Conservation (phyloP, 92 coral and sea anemone genomes). For the Porites rus region DNA sequence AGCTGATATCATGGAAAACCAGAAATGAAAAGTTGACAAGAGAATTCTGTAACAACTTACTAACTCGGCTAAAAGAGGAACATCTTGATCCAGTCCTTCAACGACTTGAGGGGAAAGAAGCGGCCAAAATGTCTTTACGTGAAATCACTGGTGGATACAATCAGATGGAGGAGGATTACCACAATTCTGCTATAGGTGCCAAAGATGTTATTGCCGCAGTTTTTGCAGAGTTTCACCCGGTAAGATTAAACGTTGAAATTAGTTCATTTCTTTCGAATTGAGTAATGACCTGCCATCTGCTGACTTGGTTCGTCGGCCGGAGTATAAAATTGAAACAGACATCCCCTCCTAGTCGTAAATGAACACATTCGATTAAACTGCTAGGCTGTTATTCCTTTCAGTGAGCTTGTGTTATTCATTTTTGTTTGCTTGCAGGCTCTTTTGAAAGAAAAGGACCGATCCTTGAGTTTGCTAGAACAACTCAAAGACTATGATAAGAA, state of each 20-base stretch:
- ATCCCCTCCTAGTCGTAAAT: too few relatives aligned
- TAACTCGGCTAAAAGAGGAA: conserved; percentile 16
- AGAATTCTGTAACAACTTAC: conserved; percentile 43
- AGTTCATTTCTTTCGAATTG: not conserved
- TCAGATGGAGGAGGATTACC: conserved; percentile 26
- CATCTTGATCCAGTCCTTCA: conserved; percentile 45
- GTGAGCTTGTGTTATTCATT: not conserved
- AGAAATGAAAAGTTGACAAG: conserved; percentile 41
- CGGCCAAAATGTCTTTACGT: conserved; percentile 33
- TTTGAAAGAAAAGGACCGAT: conserved; percentile 48
- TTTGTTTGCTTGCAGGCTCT: conserved; percentile 22
- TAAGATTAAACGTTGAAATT: not conserved
- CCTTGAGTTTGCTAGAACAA: conserved; percentile 43
- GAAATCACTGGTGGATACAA: conserved; percentile 41
- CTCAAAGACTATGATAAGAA: conserved; percentile 65
- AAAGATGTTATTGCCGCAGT: conserved; percentile 55
- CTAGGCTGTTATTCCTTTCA: not conserved
- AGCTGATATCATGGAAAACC: conserved; percentile 3
- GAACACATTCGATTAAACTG: too few relatives aligned
- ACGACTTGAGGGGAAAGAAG: conserved; percentile 45
- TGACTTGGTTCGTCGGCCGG: too few relatives aligned
- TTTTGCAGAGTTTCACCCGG: conserved; percentile 44
- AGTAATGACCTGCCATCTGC: not conserved
- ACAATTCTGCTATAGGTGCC: conserved; percentile 45
- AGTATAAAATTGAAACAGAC: too few relatives aligned